These are phyloP conservation scores for Pterostichus niger DNA, from an alignment of 2,888 invertebrate genomes.

Conservation along the genomic window DNA sequence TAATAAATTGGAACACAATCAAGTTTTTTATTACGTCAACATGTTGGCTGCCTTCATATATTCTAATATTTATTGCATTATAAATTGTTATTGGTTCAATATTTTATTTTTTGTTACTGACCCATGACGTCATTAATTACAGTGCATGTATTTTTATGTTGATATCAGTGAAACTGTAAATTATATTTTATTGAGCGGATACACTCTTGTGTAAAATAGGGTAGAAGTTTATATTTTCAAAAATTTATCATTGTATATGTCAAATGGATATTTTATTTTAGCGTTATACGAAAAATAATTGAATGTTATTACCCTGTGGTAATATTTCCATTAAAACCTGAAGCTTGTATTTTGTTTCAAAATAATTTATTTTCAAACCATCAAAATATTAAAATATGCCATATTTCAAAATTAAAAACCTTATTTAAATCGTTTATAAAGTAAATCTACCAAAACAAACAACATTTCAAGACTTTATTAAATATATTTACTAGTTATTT, in stretches of 20 bases:
- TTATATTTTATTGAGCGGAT: slow-evolving; percentile 25
- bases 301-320: background rate
- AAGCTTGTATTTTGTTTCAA: background rate
- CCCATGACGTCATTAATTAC: background rate
- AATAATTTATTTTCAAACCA: slow-evolving; percentile 1
- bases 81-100: slow-evolving; percentile 5
- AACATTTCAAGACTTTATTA: too few relatives aligned
- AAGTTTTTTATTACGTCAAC: slow-evolving; percentile 25
- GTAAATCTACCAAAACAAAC: too few relatives aligned
- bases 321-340: slow-evolving; percentile 19
- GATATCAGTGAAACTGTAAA: slow-evolving; percentile 12
- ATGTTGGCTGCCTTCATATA: slow-evolving; percentile 28
- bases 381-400: background rate
- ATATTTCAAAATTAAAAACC: too few relatives aligned
- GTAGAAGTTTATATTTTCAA: slow-evolving; percentile 28
- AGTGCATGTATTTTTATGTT: slow-evolving; percentile 8
- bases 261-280: slow-evolving; percentile 41
- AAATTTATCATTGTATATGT: slow-evolving; percentile 8
- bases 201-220: slow-evolving; percentile 14
- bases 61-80: slow-evolving; percentile 33
- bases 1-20: slow-evolving; percentile 40
- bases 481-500: too few relatives aligned
- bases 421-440: too few relatives aligned
- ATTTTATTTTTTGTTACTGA: slow-evolving; percentile 24
- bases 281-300: slow-evolving; percentile 27